A percentile compares a stretch with the other conserved stretches of the same genome.
Conservation (phyloP, 2,113 vertebrate genomes). For the Podilymbus podiceps region DNA sequence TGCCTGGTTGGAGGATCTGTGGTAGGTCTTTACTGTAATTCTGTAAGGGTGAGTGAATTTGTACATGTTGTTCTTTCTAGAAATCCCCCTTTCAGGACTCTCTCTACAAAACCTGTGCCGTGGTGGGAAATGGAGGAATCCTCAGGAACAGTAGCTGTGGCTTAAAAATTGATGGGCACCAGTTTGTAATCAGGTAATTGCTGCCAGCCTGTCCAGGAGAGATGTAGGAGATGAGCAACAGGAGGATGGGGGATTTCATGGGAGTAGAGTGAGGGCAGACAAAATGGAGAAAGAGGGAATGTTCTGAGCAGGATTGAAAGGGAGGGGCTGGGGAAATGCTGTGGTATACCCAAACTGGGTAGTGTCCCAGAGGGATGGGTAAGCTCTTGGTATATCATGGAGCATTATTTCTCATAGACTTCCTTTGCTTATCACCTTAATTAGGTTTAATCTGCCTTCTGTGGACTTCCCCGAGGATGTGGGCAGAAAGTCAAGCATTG, state of each 20-base stretch:
- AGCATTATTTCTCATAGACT: neutral
- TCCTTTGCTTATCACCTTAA: neutral
- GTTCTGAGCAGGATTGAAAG: neutral
- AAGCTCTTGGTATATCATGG: too few relatives aligned
- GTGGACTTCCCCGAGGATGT: constrained; percentile 9
- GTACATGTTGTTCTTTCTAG: neutral
- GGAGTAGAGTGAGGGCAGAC: neutral
- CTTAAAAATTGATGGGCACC: neutral
- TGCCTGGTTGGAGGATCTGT: neutral
- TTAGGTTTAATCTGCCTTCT: constrained; percentile 38
- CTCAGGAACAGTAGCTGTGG: neutral
- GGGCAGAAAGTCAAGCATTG: constrained; percentile 19
- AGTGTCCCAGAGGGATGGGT: too few relatives aligned
- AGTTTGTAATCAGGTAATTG: neutral
- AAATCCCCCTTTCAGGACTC: neutral
- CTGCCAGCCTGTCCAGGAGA: neutral
- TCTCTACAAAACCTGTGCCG: neutral
- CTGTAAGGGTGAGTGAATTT: neutral
- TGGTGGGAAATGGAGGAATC: constrained; percentile 6
- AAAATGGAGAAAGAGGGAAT: too few relatives aligned
- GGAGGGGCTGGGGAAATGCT: neutral
- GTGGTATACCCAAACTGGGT: too few relatives aligned
- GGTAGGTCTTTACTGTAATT: neutral
- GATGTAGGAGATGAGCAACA: neutral
- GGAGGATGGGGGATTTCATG: neutral